Evolutionary conservation across 2,113 vertebrate species (phyloP), one percentile per base, ranked within the genome.

Genomic region (Myrmophylax atrothorax): DNA sequence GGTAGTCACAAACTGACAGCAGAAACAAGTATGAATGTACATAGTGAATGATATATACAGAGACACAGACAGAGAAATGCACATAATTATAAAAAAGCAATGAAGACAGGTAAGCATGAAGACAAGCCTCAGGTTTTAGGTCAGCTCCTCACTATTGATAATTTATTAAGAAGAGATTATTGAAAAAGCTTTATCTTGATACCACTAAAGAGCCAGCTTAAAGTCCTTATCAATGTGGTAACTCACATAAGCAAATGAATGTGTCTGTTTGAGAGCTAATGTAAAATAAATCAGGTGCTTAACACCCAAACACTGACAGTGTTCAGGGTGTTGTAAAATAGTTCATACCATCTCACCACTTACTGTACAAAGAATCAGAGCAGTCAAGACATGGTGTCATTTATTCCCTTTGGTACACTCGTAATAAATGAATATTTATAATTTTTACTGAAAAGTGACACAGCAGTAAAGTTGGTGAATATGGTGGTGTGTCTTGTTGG

Each of bases 51-150:
- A 67, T 9, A 79, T 0, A 79, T 2, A 91, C 12, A 66, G 10
- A 75, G 10, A 75, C 29, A 68, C 20, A 76, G 4, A 91, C 9
- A 94, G 5, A 93, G 31, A 81, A 89, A 96, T 38, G 63, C 50
- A 90, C 7, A 2, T 42, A 90, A 80, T 46, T 86, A 44, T 68
- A 93, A 93, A 60, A 40, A 96, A 94, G 93, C 87, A 92, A 97
- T 94, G 95, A 90, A 96, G 92, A 96, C 94, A 90, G 29, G 50
- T 88, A 96, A 96, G 93, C 93, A 92, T 93, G 93, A 96, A 96
- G 42, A 95, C 82, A 80, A 89, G 63, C 67, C 63, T 83, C 28
- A 38, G 29, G 18, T 83, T 90, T 87, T 50, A 73, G 23, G 47
- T 78, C 35, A 80, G 35, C 31, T 74, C 22, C 47, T 95, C 49